Conservation (phyloP, 2,888 invertebrate species). For the Minunthozetes semirufus region DNA sequence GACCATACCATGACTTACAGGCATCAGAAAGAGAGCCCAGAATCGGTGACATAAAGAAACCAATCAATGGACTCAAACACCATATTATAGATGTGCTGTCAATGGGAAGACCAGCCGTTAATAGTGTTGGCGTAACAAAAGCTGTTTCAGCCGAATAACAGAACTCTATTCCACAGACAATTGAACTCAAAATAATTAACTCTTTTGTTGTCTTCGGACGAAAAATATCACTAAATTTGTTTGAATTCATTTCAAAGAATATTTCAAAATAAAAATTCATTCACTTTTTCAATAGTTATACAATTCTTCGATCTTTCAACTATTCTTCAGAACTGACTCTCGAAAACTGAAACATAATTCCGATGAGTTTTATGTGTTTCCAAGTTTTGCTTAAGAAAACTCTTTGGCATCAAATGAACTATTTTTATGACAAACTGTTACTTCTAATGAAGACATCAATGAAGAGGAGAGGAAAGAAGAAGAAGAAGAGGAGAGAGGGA, state of each 20-base stretch:
- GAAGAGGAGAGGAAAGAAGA: not conserved
- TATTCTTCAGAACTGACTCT: no score
- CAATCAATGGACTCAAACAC: constrained; percentile 87
- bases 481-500: not conserved
- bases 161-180: constrained; percentile 95
- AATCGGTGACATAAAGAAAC: constrained; percentile 87
- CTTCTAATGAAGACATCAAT: not conserved
- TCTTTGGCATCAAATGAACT: not conserved
- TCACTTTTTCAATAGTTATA: no score
- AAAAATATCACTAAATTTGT: not conserved
- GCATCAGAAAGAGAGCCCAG: constrained; percentile 86
- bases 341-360: no score
- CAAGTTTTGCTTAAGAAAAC: not conserved
- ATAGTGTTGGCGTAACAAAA: constrained; percentile 86
- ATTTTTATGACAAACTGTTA: constrained; percentile 9
- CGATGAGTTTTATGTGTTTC: no score
- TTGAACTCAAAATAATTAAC: constrained; percentile 77
- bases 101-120: constrained; percentile 83
- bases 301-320: not conserved
- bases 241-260: not conserved
- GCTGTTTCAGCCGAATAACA: constrained; percentile 96
- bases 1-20: constrained; percentile 69
- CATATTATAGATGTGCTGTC: constrained; percentile 91
- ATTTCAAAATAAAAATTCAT: not conserved
- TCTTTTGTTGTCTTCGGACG: constrained; percentile 51